Evolutionary conservation across 2,888 invertebrate species (phyloP).

Genomic region (Parnassius apollo): DNA sequence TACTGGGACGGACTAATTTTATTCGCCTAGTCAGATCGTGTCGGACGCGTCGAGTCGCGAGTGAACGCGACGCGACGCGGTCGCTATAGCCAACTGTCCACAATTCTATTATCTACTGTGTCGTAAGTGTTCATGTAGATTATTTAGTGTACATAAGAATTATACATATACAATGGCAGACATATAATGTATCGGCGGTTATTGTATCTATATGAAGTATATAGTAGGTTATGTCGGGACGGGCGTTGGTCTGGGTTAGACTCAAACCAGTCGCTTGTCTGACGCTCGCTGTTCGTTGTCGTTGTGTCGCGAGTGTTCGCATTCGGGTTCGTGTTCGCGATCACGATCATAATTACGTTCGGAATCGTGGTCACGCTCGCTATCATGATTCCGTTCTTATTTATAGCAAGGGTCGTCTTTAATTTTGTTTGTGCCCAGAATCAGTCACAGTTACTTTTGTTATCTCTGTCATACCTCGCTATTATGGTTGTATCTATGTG

Average conservation of each 20-base stretch:
- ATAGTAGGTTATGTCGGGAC: conserved; percentile 31
- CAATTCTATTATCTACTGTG: conserved; percentile 71
- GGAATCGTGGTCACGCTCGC: conserved; percentile 25
- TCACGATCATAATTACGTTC: conserved; percentile 13
- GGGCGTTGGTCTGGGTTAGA: conserved; percentile 33
- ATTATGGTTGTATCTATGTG: background rate
- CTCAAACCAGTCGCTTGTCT: conserved; percentile 21
- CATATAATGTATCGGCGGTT: conserved; percentile 53
- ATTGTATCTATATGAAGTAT: conserved; percentile 41
- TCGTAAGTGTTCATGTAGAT: conserved; percentile 77
- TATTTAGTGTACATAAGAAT: conserved; percentile 70
- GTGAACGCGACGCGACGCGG: conserved; percentile 48
- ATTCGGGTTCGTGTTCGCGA: conserved; percentile 5
- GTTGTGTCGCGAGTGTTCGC: conserved; percentile 26
- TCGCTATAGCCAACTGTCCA: conserved; percentile 70
- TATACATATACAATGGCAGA: conserved; percentile 67
- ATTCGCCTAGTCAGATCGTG: conserved; percentile 74
- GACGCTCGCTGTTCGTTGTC: conserved; percentile 24
- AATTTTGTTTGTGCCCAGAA: background rate
- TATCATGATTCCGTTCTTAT: conserved; percentile 17
- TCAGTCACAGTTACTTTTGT: background rate
- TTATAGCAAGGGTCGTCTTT: background rate
- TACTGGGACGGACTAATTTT: conserved; percentile 59
- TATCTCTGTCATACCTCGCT: conserved; percentile 12
- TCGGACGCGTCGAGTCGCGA: conserved; percentile 54